Percentiles rank a stretch among this genome's conserved stretches.
These are phyloP conservation scores for Aphaenogaster ashmeadi DNA, from an alignment of 1,140 invertebrate species.

Conservation along the genomic window DNA sequence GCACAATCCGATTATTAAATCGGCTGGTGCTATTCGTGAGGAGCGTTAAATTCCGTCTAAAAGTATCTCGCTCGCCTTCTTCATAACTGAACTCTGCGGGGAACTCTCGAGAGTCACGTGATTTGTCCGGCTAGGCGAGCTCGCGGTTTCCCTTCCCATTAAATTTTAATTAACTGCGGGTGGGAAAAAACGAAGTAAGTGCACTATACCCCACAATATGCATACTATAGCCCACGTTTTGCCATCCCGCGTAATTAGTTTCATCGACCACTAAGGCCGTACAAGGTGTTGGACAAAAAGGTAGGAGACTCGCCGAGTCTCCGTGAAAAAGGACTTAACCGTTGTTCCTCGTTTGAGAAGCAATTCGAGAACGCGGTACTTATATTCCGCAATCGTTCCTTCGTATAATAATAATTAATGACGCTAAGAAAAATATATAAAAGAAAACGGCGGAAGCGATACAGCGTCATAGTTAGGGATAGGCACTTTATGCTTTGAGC, in stretches of 20 bases:
- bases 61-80: constrained; percentile 53
- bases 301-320: constrained; percentile 32
- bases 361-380: constrained; percentile 38
- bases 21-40: constrained; percentile 17
- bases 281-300: constrained; percentile 61
- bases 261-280: constrained; percentile 67
- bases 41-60: constrained; percentile 38
- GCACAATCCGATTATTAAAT: constrained; percentile 30
- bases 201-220: constrained; percentile 62
- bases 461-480: no score
- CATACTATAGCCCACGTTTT: constrained; percentile 65
- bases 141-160: constrained; percentile 65
- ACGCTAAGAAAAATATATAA: background rate
- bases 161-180: constrained; percentile 77
- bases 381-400: constrained; percentile 36
- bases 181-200: constrained; percentile 61
- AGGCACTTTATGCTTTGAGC: no score
- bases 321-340: constrained; percentile 60
- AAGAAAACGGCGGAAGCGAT: background rate
- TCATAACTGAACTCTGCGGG: constrained; percentile 50
- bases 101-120: constrained; percentile 65
- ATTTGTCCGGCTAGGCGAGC: constrained; percentile 67
- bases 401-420: constrained; percentile 17
- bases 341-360: constrained; percentile 37
- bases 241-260: constrained; percentile 67